Evolutionary conservation across 2,888 invertebrate genomes (phyloP), one percentile per base, ranked within the genome.

Genomic region (Zaprionus obscuricornis): DNA sequence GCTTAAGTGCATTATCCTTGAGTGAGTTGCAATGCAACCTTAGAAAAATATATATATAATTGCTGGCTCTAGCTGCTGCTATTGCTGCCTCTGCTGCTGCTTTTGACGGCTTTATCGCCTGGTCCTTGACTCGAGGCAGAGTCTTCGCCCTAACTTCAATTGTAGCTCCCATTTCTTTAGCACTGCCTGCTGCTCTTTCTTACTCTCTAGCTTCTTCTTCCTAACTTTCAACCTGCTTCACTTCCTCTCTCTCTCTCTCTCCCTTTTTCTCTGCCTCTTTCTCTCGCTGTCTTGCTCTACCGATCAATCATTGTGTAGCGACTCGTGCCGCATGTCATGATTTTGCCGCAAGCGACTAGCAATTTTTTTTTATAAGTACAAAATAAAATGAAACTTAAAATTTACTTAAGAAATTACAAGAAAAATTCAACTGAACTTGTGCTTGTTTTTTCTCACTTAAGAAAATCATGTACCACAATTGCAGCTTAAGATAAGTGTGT

Each of bases 1-100:
- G 33, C 56, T 74, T 69, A 65, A 69, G 74, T 68, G 74, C 74
- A 69, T 72, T 65, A 64, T 74, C 74, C 74, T 68, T 71, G 69
- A 64, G 59, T 52, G 59, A 2, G 46, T 34, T 54, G 54, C 66
- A 58, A 39, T 47, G 63, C 51, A 43, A 33, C 36, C 17, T 13
- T 13, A 22, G 31, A 24, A 45, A 43, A 33, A 52, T 59, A 50
- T 49, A 43, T 45, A 66, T 56, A 66, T 72, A 72, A 67, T 67
- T 73, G 73, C 67, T 45, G 31, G 49, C 36, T 31, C 36, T 50
- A 17, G 43, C 54, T 39, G 18, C 45, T 43, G 8, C 10, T 39
- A 18, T 8, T 33, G 11, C 18, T 22, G 17, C 42, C 39, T 31
- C 13, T 4, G 31, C 31, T 11, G 13, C 31, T 13, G 13, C 31